Base-by-base conservation (phyloP, 2,113 vertebrate genomes). In the Spilogale gracilis region DNA sequence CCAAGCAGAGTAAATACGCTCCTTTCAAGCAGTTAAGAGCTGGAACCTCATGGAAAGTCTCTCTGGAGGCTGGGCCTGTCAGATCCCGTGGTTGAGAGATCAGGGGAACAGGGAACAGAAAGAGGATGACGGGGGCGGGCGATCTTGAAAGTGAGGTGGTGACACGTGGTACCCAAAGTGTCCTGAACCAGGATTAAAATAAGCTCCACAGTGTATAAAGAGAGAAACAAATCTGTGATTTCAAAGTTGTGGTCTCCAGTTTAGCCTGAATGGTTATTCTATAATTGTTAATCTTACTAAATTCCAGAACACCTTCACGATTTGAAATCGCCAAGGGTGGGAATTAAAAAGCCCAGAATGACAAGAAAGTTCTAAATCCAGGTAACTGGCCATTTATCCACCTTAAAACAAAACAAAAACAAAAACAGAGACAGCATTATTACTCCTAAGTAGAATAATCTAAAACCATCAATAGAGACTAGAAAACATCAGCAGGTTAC, bases 1-100 rank as follows among this genome's bases (percentile, higher is more conserved):
- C 98, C 97, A 97, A 61, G 96, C 90, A 97, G 98, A 98, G 98
- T 97, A 99, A 99, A 99, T 67, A 98, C 90, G 92, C 98, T 98
- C 98, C 98, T 98, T 98, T 97, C 74, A n/a, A 98, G 97, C 97
- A 98, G 97, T 92, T 89, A 96, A 98, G 98, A 98, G 96, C 93
- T 86, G 95, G 97, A 97, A 96, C 97, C 0, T 25, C 96, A 95
- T 17, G 0, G 1, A 95, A 97, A 98, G 82, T 17, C 78, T 87
- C 79, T 88, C 27, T 82, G 74, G 81, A 74, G 87, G 97, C 38
- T 58, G 93, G 96, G 97, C 97, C 45, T 97, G 94, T 82, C 82
- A 0, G 2, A 80, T 45, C 84, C 65, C 69, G 91, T 78, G 84
- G 71, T 52, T 50, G 85, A 38, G 11, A 85, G 38, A n/a, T 17